These are phyloP conservation scores for Trachelus troglodyta DNA, from an alignment of 2,888 invertebrate species.

Conservation along the genomic window DNA sequence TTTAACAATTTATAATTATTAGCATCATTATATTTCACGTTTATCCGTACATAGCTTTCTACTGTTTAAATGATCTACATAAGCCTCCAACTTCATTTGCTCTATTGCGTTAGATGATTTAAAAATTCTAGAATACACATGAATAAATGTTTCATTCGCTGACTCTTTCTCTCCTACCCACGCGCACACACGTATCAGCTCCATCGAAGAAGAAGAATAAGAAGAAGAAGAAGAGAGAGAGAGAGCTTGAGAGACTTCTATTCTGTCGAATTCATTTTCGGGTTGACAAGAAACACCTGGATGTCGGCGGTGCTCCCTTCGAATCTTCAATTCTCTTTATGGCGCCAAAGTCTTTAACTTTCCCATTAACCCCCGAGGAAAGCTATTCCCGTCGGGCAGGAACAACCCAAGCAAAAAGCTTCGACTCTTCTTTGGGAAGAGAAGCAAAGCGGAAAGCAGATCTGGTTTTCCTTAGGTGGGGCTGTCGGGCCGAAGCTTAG, in stretches of 20 bases:
- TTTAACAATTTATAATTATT: too few species aligned
- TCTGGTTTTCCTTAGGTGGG: too few species aligned
- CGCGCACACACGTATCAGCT: not conserved
- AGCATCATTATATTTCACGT: too few species aligned
- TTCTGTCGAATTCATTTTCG: not conserved
- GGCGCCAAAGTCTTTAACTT: constrained; percentile 40
- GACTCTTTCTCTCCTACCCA: too few species aligned
- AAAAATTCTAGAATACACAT: too few species aligned
- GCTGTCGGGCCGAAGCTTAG: not conserved
- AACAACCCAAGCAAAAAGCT: constrained; percentile 26
- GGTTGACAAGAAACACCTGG: not conserved
- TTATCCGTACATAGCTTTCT: too few species aligned
- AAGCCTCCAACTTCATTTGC: too few species aligned
- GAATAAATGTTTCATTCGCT: too few species aligned
- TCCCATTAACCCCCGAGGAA: constrained; percentile 33
- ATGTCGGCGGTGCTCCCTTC: constrained; percentile 20
- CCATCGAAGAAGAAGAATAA: not conserved
- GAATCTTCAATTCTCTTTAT: constrained; percentile 39
- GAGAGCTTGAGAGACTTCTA: not conserved
- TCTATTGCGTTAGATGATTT: too few species aligned
- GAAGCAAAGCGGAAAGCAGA: too few species aligned
- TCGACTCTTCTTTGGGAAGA: constrained; percentile 9
- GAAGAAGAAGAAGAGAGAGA: not conserved
- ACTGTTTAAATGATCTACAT: too few species aligned
- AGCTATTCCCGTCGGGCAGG: constrained; percentile 31